Percentiles rank a stretch among this genome's conserved stretches.
phyloP scores from a whole-genome alignment of 2,797 vertebrate genomes.

The Sphaeramia orbicularis region DNA sequence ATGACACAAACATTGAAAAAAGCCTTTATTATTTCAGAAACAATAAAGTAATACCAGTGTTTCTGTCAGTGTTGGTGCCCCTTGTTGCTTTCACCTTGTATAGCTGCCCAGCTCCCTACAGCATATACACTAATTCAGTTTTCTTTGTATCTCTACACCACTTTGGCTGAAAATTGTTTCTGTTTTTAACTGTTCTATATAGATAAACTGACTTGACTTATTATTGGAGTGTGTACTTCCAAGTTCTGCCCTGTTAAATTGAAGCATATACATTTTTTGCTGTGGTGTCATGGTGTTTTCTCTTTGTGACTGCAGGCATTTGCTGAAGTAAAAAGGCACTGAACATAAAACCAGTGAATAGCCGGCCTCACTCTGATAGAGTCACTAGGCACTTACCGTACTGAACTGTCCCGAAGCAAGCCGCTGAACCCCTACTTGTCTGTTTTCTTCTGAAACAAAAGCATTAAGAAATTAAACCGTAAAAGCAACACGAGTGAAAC shows the following conservation, averaged over 20 bases:
- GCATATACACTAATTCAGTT: slow-evolving; percentile 4
- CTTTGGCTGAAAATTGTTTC: no score
- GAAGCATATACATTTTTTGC: slow-evolving; percentile 2
- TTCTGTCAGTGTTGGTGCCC: not conserved
- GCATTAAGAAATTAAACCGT: not conserved
- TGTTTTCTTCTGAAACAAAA: not conserved
- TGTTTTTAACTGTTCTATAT: no score
- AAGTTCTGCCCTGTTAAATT: slow-evolving; percentile 16
- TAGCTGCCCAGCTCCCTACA: slow-evolving; percentile 24
- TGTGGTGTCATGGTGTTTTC: not conserved
- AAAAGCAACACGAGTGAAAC: slow-evolving; percentile 12
- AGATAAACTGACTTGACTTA: not conserved
- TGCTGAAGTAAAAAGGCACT: not conserved
- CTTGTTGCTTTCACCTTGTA: slow-evolving; percentile 34
- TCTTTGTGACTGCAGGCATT: slow-evolving; percentile 3
- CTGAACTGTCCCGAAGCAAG: not conserved
- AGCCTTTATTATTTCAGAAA: slow-evolving; percentile 7
- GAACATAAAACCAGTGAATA: not conserved
- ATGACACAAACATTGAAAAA: not conserved
- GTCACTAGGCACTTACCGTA: not conserved
- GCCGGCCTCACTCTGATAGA: not conserved
- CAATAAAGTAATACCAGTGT: not conserved
- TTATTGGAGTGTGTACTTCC: slow-evolving; percentile 7
- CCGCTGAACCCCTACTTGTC: not conserved
- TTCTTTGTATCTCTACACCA: not conserved